phyloP scores from a whole-genome alignment of 2,888 invertebrate species.

The Actias luna region DNA sequence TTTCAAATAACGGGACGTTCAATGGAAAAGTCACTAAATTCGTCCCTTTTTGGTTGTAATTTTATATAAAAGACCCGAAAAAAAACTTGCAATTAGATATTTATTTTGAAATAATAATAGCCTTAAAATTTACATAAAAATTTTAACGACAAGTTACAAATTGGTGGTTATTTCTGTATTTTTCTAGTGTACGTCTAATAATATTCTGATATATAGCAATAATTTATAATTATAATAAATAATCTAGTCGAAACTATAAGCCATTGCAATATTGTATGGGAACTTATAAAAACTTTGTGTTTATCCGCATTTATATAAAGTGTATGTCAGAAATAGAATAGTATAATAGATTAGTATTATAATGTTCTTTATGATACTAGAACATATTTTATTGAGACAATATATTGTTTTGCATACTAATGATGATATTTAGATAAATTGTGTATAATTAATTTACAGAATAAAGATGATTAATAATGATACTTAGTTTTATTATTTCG shows the following conservation, averaged over 20 bases:
- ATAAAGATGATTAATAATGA: not conserved
- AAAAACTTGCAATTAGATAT: too few species aligned
- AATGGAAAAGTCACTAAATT: not conserved
- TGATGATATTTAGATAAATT: constrained; percentile 54
- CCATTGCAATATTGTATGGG: constrained; percentile 75
- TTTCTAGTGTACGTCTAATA: not conserved
- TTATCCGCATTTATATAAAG: constrained; percentile 51
- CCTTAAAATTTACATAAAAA: not conserved
- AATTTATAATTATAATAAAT: constrained; percentile 71
- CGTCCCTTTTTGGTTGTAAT: not conserved
- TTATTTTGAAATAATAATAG: not conserved
- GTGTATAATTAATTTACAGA: constrained; percentile 32
- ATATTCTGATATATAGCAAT: constrained; percentile 60
- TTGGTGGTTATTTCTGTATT: too few species aligned
- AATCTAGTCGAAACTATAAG: constrained; percentile 79
- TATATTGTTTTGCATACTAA: constrained; percentile 41
- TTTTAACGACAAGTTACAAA: too few species aligned
- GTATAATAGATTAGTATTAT: constrained; percentile 23
- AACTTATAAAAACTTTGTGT: constrained; percentile 28
- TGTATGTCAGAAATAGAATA: constrained; percentile 30
- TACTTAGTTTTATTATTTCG: not conserved
- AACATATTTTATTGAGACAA: not conserved
- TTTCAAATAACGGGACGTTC: not conserved
- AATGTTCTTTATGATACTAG: constrained; percentile 33
- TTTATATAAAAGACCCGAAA: too few species aligned